phyloP scores from a whole-genome alignment of 2,888 invertebrate genomes.

The Perizoma affinitatum region DNA sequence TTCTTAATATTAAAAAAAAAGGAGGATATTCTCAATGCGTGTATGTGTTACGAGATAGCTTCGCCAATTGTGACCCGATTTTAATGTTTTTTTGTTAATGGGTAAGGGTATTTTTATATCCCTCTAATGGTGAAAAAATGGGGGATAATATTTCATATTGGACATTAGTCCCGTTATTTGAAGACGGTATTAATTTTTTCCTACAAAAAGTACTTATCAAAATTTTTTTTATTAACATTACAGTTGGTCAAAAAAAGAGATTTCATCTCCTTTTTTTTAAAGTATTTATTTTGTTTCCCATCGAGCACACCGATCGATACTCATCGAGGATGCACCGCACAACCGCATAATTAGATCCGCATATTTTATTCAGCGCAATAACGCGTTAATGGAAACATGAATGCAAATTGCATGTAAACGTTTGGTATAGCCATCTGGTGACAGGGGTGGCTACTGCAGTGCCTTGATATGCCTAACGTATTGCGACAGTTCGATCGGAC shows the following conservation, averaged over 20 bases:
- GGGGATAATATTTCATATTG: too few relatives aligned
- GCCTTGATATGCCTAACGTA: constrained; percentile 4
- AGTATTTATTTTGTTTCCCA: constrained; percentile 11
- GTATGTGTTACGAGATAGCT: too few relatives aligned
- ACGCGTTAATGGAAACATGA: constrained; percentile 33
- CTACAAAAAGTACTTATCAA: too few relatives aligned
- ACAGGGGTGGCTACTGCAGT: constrained; percentile 12
- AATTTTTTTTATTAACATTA: too few relatives aligned
- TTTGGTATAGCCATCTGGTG: constrained; percentile 36
- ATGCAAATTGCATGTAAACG: constrained; percentile 40
- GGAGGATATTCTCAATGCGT: background rate
- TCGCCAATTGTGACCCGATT: too few relatives aligned
- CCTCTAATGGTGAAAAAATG: too few relatives aligned
- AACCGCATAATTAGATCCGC: constrained; percentile 32
- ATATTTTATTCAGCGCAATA: constrained; percentile 41
- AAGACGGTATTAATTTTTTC: too few relatives aligned
- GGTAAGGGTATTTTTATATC: too few relatives aligned
- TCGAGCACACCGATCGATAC: constrained; percentile 13
- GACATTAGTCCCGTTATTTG: too few relatives aligned
- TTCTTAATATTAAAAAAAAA: too few relatives aligned
- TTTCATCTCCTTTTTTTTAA: constrained; percentile 4
- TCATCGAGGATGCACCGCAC: constrained; percentile 25
- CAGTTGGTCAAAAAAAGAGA: constrained; percentile 5
- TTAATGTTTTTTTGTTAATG: background rate
- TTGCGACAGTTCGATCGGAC: constrained; percentile 10